Evolutionary conservation across 2,888 invertebrate genomes (phyloP).

Genomic region (Phaonia tiefii): DNA sequence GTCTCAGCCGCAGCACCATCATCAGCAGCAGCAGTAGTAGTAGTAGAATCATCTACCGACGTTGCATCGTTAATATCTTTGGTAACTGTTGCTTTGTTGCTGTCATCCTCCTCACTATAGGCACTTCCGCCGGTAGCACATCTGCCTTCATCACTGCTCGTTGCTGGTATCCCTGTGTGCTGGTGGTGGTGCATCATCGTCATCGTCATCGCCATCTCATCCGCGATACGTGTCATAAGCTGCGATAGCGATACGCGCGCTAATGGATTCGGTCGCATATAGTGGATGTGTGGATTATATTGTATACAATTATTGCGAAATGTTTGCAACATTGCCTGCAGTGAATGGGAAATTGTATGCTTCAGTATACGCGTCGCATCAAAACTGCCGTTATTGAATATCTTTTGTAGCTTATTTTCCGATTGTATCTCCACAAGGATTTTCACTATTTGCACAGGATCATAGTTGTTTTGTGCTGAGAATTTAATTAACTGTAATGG

Average conservation of each 20-base stretch:
- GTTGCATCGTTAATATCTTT: slow-evolving; percentile 24
- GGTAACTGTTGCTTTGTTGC: slow-evolving; percentile 62
- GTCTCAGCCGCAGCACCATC: not conserved
- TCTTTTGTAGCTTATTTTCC: slow-evolving; percentile 80
- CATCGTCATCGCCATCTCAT: slow-evolving; percentile 22
- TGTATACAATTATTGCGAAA: slow-evolving; percentile 80
- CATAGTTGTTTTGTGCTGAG: slow-evolving; percentile 74
- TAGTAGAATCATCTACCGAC: not conserved
- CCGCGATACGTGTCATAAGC: slow-evolving; percentile 74
- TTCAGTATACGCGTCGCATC: slow-evolving; percentile 81
- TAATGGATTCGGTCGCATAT: slow-evolving; percentile 79
- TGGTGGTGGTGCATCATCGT: not conserved
- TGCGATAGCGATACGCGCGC: slow-evolving; percentile 76
- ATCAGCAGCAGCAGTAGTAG: slow-evolving; percentile 19
- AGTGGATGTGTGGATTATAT: slow-evolving; percentile 80
- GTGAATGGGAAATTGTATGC: slow-evolving; percentile 82
- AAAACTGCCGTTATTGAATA: slow-evolving; percentile 80
- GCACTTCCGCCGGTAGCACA: slow-evolving; percentile 67
- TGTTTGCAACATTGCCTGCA: slow-evolving; percentile 81
- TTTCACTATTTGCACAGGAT: slow-evolving; percentile 75
- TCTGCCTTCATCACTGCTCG: slow-evolving; percentile 58
- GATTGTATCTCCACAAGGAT: slow-evolving; percentile 79
- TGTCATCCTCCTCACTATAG: slow-evolving; percentile 30
- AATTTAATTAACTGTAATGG: slow-evolving; percentile 77
- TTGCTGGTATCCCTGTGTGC: not conserved